Evolutionary conservation across 2,113 vertebrate species (phyloP).

Genomic region (Odontophorus gujanensis): DNA sequence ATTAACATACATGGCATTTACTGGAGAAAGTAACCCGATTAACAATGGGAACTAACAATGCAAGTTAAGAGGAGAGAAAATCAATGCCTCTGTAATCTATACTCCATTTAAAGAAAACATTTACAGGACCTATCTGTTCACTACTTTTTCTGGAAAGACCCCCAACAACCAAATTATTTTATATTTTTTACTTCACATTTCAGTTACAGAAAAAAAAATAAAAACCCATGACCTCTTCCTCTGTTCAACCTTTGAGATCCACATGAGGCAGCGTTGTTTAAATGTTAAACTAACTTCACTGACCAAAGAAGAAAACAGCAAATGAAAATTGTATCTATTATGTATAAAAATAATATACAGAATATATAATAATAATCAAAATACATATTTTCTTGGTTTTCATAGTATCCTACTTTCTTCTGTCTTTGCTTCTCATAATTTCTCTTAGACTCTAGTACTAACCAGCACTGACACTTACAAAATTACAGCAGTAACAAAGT

Average conservation of each 20-base stretch:
- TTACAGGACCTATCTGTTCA: not conserved
- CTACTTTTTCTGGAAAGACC: not conserved
- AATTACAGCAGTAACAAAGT: not conserved
- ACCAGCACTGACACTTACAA: not conserved
- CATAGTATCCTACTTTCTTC: not conserved
- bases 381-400: not conserved
- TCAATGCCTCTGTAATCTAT: not conserved
- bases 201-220: not conserved
- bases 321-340: not conserved
- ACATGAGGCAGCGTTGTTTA: not conserved
- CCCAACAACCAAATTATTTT: not conserved
- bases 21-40: not conserved
- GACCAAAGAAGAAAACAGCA: not conserved
- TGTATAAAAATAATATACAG: too few relatives aligned
- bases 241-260: not conserved
- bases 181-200: not conserved
- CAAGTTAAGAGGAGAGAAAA: constrained; percentile 19
- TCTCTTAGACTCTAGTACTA: not conserved
- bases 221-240: not conserved
- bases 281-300: not conserved
- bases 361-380: not conserved
- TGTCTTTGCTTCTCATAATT: not conserved
- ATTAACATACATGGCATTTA: constrained; percentile 5
- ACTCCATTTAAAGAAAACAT: not conserved
- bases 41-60: not conserved